Percentiles rank a stretch among this genome's conserved stretches.
Conservation (phyloP, 2,888 invertebrate species). For the Allolobophora icterica region DNA sequence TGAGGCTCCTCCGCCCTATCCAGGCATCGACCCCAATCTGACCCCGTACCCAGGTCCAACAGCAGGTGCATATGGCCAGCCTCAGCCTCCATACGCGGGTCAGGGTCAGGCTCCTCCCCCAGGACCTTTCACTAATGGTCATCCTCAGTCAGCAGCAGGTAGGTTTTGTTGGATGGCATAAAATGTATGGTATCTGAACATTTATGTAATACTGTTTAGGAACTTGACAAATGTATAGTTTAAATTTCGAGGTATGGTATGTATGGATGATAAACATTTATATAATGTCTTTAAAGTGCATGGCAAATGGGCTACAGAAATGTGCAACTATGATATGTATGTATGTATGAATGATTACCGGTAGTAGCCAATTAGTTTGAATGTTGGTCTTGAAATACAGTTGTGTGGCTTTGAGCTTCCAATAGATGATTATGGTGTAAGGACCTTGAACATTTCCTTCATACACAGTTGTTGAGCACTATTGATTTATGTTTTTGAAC, state of each 20-base stretch:
- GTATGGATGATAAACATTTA: background rate
- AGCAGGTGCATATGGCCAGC: slow-evolving; percentile 22
- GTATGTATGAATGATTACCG: too few relatives aligned
- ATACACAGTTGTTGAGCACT: too few relatives aligned
- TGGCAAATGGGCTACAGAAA: background rate
- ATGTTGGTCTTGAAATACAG: too few relatives aligned
- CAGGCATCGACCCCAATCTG: slow-evolving; percentile 74
- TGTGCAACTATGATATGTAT: background rate
- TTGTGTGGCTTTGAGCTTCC: too few relatives aligned
- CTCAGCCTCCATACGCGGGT: slow-evolving; percentile 42
- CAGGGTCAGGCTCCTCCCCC: slow-evolving; percentile 3
- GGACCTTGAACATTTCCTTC: background rate
- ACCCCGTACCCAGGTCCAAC: slow-evolving; percentile 48
- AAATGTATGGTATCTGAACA: background rate
- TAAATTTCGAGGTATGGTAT: background rate
- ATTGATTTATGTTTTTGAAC: too few relatives aligned
- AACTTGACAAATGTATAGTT: background rate
- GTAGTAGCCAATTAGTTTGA: too few relatives aligned
- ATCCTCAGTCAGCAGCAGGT: slow-evolving; percentile 33
- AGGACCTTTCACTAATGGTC: slow-evolving; percentile 32
- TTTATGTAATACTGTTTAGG: background rate
- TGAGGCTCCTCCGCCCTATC: slow-evolving; percentile 91
- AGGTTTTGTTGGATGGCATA: background rate
- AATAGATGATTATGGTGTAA: too few relatives aligned
- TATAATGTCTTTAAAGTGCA: background rate